Evolutionary conservation across 2,888 invertebrate species (phyloP).

Genomic region (Ochropleura plecta): DNA sequence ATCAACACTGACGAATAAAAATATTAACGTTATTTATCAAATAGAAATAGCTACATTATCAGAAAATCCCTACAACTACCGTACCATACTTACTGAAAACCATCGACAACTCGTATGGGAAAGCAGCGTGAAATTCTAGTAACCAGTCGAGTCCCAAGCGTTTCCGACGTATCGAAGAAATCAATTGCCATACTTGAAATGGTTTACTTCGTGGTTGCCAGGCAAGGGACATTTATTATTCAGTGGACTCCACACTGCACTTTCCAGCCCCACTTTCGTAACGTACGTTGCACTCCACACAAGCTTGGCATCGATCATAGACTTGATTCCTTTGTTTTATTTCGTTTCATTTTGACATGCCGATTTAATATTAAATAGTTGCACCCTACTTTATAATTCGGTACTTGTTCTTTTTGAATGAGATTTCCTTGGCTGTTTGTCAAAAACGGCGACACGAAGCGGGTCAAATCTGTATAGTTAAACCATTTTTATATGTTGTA

Average conservation of each 20-base stretch:
- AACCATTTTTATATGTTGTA: not conserved
- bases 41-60: not conserved
- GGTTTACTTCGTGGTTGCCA: slow-evolving; percentile 78
- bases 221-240: slow-evolving; percentile 85
- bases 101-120: slow-evolving; percentile 24
- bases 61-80: not conserved
- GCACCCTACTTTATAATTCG: slow-evolving; percentile 33
- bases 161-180: slow-evolving; percentile 76
- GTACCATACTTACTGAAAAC: slow-evolving; percentile 23
- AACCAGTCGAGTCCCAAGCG: slow-evolving; percentile 67
- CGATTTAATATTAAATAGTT: slow-evolving; percentile 38
- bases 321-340: slow-evolving; percentile 38
- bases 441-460: slow-evolving; percentile 46
- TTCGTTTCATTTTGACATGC: slow-evolving; percentile 31
- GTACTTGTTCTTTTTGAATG: slow-evolving; percentile 30
- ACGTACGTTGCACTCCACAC: slow-evolving; percentile 56
- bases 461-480: slow-evolving; percentile 30
- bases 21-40: not conserved
- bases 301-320: slow-evolving; percentile 58
- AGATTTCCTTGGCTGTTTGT: slow-evolving; percentile 57
- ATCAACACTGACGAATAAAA: not conserved
- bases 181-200: slow-evolving; percentile 65
- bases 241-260: slow-evolving; percentile 75
- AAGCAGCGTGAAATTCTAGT: slow-evolving; percentile 66
- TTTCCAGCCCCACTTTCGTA: slow-evolving; percentile 70